Base-by-base conservation (phyloP, 2,888 invertebrate genomes). In the Clunio marinus region DNA sequence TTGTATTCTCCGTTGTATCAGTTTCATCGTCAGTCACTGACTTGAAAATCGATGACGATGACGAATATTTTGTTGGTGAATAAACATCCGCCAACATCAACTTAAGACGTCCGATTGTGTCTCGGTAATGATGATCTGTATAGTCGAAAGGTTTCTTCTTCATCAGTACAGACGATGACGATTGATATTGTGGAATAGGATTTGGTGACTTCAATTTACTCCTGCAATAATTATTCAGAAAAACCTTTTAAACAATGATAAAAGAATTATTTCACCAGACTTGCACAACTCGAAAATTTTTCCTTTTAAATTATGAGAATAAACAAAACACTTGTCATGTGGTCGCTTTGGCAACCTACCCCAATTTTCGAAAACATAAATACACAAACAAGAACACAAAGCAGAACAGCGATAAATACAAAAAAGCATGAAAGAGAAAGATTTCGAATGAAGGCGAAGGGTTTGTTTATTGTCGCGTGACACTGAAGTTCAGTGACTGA, bases 101-200 rank as follows among this genome's bases (percentile, higher is more conserved):
- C 76, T 89, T 84, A 62, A 93, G 78, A 70, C 91, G 86, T 0
- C 87, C 86, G 2, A 92, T 91, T 13, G 92, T 92, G 77, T 92
- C 92, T 72, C 89, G 86, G 74, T 93, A 91, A 4, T 91, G 91
- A 73, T 87, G 82, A 75, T 92, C 92, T 0, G 91, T 91, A 73
- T 91, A 91, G 78, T 92, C 90, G 63, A 88, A 86, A 59, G 86
- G 81, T 73, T 83, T 82, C 71, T 80, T 82, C 75, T 84, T 83
- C 72, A 81, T 58, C 20, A 70, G n/a, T 20, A 65, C 25, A 25
- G 68, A 20, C n/a, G 32, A 45, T 8, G 55, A 15, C 15, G 66
- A 32, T n/a, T 51, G 55, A 28, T 55, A 27, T 2, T 37, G 20
- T 22, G 41, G 24, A 13, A 8, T 22, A 17, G 17, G 41, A 27